phyloP scores from a whole-genome alignment of 2,888 invertebrate species.

The Heliothis peltigera region DNA sequence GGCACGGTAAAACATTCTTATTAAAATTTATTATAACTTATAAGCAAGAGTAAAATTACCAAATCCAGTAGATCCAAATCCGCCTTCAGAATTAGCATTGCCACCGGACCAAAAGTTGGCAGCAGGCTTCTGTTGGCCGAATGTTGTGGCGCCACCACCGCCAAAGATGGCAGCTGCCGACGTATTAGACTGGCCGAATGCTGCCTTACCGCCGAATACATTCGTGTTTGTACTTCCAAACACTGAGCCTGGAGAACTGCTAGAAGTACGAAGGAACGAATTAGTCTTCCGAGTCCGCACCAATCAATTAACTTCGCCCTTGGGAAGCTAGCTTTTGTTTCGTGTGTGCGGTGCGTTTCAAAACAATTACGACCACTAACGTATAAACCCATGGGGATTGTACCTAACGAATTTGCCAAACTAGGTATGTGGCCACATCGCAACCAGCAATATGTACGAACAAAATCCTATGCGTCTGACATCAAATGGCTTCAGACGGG shows the following conservation, averaged over 20 bases:
- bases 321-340: no score
- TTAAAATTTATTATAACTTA: background rate
- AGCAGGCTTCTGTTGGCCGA: constrained; percentile 77
- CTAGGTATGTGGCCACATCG: no score
- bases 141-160: constrained; percentile 68
- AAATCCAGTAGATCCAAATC: constrained; percentile 80
- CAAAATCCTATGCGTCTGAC: no score
- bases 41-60: constrained; percentile 64
- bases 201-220: constrained; percentile 79
- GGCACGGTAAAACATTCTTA: no score
- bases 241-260: constrained; percentile 74
- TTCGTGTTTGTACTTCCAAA: constrained; percentile 77
- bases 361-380: no score
- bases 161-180: constrained; percentile 79
- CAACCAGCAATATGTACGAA: no score
- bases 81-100: constrained; percentile 65
- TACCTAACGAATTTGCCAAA: no score
- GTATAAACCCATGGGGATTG: no score
- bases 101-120: constrained; percentile 79
- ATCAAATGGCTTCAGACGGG: no score
- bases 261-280: background rate
- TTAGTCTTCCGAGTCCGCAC: no score
- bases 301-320: no score
- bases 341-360: no score
- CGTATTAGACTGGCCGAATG: constrained; percentile 79